Conservation (phyloP, 2,797 vertebrate species). For the Enteromius argenteus region DNA sequence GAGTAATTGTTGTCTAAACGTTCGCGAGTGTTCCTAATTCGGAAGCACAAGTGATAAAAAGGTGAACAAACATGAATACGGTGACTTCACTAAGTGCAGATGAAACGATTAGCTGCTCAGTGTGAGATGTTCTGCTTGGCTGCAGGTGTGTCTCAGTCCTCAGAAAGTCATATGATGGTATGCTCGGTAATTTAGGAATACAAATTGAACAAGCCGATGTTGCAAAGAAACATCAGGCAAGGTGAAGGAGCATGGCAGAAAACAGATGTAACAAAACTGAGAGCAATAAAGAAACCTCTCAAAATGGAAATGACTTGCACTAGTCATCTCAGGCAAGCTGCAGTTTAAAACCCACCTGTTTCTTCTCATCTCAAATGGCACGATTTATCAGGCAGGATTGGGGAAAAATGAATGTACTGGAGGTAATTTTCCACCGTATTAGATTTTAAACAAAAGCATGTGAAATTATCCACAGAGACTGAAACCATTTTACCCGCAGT, state of each 20-base stretch:
- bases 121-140: conserved; percentile 16
- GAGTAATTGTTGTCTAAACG: conserved; percentile 24
- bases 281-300: conserved; percentile 55
- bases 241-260: conserved; percentile 45
- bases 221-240: conserved; percentile 26
- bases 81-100: not conserved
- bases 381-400: conserved; percentile 39
- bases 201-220: conserved; percentile 41
- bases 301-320: conserved; percentile 50
- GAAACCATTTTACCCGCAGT: conserved; percentile 49
- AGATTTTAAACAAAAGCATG: conserved; percentile 51
- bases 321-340: conserved; percentile 25
- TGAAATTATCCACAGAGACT: conserved; percentile 43
- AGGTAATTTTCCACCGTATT: conserved; percentile 57
- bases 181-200: conserved; percentile 40
- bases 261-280: conserved; percentile 52
- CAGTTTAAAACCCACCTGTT: conserved; percentile 41
- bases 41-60: conserved; percentile 30
- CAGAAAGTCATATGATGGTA: conserved; percentile 33
- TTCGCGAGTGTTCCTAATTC: conserved; percentile 25
- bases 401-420: conserved; percentile 22
- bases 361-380: conserved; percentile 29
- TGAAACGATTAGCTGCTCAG: conserved; percentile 29
- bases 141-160: conserved; percentile 41
- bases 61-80: conserved; percentile 7